Evolutionary conservation across 2,888 invertebrate species (phyloP).

Genomic region (Schizaphis graminum): DNA sequence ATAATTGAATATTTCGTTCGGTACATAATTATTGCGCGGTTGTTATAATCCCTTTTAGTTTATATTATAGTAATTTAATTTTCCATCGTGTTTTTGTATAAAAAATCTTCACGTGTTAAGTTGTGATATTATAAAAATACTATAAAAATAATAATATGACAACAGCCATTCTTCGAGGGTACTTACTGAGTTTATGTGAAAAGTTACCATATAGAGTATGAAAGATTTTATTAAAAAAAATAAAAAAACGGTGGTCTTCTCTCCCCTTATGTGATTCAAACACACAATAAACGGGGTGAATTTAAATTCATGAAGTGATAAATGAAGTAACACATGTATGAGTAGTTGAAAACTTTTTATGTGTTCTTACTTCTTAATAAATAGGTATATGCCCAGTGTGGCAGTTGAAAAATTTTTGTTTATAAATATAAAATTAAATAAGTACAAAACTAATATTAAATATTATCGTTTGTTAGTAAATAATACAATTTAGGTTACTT

Average conservation of each 20-base stretch:
- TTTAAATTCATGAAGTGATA: conserved; percentile 64
- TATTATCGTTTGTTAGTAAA: not conserved
- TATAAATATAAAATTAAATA: not conserved
- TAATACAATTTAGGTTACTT: not conserved
- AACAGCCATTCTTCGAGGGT: not conserved
- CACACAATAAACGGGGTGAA: conserved; percentile 60
- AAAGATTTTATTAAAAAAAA: conserved; percentile 55
- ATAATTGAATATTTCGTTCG: not conserved
- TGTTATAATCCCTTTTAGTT: not conserved
- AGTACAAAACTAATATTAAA: not conserved
- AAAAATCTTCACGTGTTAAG: not conserved
- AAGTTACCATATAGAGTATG: conserved; percentile 48
- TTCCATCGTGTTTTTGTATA: not conserved
- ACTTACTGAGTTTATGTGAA: conserved; percentile 54
- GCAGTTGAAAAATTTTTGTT: conserved; percentile 7
- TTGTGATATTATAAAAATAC: not conserved
- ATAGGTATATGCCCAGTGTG: not conserved
- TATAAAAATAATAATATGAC: conserved; percentile 49
- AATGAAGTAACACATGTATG: conserved; percentile 63
- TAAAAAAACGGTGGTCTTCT: conserved; percentile 21
- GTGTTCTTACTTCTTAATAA: conserved; percentile 10
- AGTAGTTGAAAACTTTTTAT: conserved; percentile 55
- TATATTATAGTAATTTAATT: not conserved
- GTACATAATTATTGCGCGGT: not conserved
- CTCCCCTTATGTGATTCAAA: conserved; percentile 48